phyloP scores from a whole-genome alignment of 2,797 vertebrate species.

The Bradypodion pumilum region DNA sequence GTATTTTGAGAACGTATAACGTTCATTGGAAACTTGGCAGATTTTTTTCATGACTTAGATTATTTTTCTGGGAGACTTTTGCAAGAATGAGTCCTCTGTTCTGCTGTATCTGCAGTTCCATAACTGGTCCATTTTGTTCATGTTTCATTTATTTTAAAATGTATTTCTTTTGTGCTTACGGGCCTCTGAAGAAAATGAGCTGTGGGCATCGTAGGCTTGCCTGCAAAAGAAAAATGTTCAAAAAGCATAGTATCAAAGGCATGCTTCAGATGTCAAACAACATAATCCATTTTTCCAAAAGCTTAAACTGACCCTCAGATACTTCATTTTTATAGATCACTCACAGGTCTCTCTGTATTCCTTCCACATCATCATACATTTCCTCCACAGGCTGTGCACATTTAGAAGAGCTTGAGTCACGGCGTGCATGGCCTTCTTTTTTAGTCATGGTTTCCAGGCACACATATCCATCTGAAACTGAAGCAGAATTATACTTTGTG shows the following conservation, averaged over 20 bases:
- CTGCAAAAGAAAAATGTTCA: conserved; percentile 52
- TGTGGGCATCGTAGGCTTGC: conserved; percentile 37
- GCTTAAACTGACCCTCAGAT: not conserved
- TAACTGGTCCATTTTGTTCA: not conserved
- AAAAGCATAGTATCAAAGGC: conserved; percentile 5
- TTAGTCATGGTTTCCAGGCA: conserved; percentile 71
- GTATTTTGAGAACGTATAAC: not conserved
- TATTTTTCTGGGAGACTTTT: too few species aligned
- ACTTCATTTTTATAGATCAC: conserved; percentile 13
- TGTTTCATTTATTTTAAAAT: not conserved
- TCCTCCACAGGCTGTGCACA: conserved; percentile 41
- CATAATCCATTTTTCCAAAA: not conserved
- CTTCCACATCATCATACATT: conserved; percentile 66
- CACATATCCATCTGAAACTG: conserved; percentile 75
- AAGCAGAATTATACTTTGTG: conserved; percentile 5
- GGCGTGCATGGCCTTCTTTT: conserved; percentile 74
- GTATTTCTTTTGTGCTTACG: conserved; percentile 62
- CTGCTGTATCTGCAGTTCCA: not conserved
- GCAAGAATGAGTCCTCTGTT: not conserved
- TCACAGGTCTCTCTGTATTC: conserved; percentile 54
- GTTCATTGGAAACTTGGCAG: not conserved
- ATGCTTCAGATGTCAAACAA: not conserved
- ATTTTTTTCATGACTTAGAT: not conserved
- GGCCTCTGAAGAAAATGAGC: conserved; percentile 50
- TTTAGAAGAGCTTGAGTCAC: conserved; percentile 37